Percentiles rank a stretch among this genome's conserved stretches.
Evolutionary conservation across 2,113 vertebrate genomes (phyloP).

Genomic region (Proterorhinus semilunaris): DNA sequence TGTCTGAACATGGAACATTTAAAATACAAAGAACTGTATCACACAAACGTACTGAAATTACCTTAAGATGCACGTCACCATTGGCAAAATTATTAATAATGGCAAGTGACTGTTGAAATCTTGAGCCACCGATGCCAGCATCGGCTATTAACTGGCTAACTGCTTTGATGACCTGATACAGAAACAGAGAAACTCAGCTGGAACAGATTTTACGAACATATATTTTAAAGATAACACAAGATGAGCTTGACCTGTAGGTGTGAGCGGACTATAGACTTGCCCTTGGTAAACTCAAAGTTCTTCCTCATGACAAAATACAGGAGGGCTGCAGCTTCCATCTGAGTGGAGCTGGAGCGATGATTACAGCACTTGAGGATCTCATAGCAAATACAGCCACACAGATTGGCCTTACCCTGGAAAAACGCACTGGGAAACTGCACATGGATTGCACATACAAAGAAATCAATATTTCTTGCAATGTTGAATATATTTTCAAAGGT

Average conservation of each 20-base stretch:
- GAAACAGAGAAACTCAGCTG: neutral
- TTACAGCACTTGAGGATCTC: constrained; percentile 98
- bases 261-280: constrained; percentile 95
- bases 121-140: constrained; percentile 93
- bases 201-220: neutral
- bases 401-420: constrained; percentile 95
- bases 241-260: constrained; percentile 86
- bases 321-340: constrained; percentile 91
- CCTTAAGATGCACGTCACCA: constrained; percentile 94
- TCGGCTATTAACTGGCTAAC: constrained; percentile 98
- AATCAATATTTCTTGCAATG: neutral
- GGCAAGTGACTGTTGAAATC: constrained; percentile 95
- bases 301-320: constrained; percentile 98
- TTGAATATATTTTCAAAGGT: neutral
- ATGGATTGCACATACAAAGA: neutral
- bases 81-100: constrained; percentile 99
- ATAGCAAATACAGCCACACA: constrained; percentile 93
- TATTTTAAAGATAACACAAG: neutral
- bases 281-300: constrained; percentile 97
- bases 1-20: neutral
- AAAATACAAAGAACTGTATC: neutral
- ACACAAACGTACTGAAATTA: constrained; percentile 36
- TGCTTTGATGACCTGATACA: constrained; percentile 92
- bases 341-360: constrained; percentile 92
- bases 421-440: constrained; percentile 90